Base-by-base conservation (phyloP, 2,797 vertebrate species). In the Coluber constrictor region DNA sequence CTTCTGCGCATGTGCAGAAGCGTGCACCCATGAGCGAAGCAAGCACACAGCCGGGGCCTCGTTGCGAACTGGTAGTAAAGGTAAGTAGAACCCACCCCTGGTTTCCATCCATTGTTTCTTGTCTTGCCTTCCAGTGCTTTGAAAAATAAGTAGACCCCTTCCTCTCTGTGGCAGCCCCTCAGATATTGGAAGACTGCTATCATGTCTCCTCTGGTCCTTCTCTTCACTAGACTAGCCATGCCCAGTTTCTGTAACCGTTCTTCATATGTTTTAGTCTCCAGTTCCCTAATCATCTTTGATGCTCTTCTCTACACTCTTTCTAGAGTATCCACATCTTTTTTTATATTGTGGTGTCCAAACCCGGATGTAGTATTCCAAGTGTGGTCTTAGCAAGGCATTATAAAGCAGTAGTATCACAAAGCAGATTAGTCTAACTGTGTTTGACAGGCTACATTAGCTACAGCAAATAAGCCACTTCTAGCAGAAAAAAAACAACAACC, bases 1-100 rank as follows among this genome's bases (percentile, higher is more conserved):
- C 47, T 51, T 51, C 47, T 51, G 47, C 1, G 47, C 47, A 51
- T 51, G 47, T 0, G 47, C 47, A 51, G 47, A 51, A 51, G 47
- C 47, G 1, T 6, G 6, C 1, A 1, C 47, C 1, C 7, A 7
- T 6, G 1, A 51, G 1, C 47, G 6, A 51, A 51, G 47, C 47
- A 51, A 51, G 47, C 47, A 51, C 47, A 7, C 47, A 51, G 0
- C 5, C 47, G 6, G 47, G 7, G 47, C 5, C 47, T 6, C 47
- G 7, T 51, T 51, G 47, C 47, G 6, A 51, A 51, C 47, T 1
- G 6, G 47, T 51, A 51, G 47, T 51, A 51, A 51, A 51, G 47
- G 47, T 51, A 51, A 51, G 47, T 51, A 51, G 47, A 51, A 51
- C 47, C 47, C 0, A 51, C 47, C 47, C 6, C 47, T 51, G 47